Conservation (phyloP, 2,888 invertebrate species). For the Thera obeliscata region DNA sequence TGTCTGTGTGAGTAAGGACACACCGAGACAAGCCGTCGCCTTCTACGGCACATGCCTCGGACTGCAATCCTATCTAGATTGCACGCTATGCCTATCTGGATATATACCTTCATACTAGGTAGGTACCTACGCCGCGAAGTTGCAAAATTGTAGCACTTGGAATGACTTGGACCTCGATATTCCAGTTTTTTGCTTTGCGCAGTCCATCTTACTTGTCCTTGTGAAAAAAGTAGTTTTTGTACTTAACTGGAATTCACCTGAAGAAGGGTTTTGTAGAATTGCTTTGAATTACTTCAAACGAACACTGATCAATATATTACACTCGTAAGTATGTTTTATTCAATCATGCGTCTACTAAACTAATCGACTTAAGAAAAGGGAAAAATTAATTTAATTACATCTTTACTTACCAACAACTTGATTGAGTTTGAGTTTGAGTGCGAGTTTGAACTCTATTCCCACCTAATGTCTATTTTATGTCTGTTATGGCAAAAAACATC, state of each 20-base stretch:
- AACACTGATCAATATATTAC: too few relatives aligned
- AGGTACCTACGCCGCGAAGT: slow-evolving; percentile 12
- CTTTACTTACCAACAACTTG: too few relatives aligned
- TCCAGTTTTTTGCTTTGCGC: slow-evolving; percentile 35
- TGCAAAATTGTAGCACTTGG: slow-evolving; percentile 35
- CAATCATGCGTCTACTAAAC: too few relatives aligned
- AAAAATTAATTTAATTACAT: too few relatives aligned
- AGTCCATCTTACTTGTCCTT: slow-evolving; percentile 16
- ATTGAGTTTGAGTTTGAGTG: too few relatives aligned
- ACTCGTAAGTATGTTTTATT: too few relatives aligned
- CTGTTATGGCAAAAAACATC: too few relatives aligned
- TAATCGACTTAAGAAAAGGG: too few relatives aligned
- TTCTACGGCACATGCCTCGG: slow-evolving; percentile 49
- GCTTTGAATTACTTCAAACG: background rate
- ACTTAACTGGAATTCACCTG: background rate
- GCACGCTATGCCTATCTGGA: slow-evolving; percentile 27
- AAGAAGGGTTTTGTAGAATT: background rate
- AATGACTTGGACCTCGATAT: slow-evolving; percentile 36
- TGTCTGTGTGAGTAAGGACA: slow-evolving; percentile 46
- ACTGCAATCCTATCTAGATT: slow-evolving; percentile 49
- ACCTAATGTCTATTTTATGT: too few relatives aligned
- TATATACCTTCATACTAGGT: slow-evolving; percentile 18
- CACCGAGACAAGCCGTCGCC: slow-evolving; percentile 66
- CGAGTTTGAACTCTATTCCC: too few relatives aligned
- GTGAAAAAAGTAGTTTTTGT: slow-evolving; percentile 14